phyloP scores from a whole-genome alignment of 2,797 vertebrate species.

The Falco columbarius region DNA sequence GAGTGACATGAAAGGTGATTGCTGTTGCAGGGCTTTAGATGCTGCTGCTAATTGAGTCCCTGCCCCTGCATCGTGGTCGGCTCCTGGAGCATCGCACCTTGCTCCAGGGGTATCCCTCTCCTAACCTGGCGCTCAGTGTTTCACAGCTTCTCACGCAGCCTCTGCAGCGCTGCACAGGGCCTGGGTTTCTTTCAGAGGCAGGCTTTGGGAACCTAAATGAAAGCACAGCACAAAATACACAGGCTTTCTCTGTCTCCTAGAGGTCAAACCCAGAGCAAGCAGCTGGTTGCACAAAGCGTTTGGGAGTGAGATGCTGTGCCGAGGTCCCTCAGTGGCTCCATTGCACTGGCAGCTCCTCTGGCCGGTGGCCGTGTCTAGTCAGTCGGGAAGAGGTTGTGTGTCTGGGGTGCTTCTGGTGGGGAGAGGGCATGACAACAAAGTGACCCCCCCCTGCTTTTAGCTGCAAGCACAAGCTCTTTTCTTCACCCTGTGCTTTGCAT shows the following conservation, averaged over 20 bases:
- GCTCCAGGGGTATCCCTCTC: background rate
- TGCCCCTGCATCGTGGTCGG: background rate
- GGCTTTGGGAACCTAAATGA: background rate
- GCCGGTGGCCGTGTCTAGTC: fast-evolving
- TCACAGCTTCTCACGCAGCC: background rate
- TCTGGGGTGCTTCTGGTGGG: background rate
- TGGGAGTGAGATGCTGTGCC: background rate
- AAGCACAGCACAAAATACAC: background rate
- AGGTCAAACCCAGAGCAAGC: background rate
- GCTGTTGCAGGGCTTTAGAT: background rate
- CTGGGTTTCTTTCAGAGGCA: background rate
- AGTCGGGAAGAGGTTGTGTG: background rate
- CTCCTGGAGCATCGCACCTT: background rate
- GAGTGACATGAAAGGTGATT: background rate
- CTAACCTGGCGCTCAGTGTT: background rate
- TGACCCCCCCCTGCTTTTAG: no score
- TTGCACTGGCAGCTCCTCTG: background rate
- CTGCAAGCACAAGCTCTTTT: background rate
- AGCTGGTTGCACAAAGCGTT: background rate
- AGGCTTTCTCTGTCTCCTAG: background rate
- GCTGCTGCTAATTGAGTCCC: background rate
- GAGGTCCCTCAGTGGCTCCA: fast-evolving
- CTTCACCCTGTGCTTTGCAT: background rate
- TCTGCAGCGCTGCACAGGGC: fast-evolving
- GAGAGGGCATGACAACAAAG: background rate